These are phyloP conservation scores for Bombylius discolor DNA, from an alignment of 2,888 invertebrate species.

Conservation along the genomic window DNA sequence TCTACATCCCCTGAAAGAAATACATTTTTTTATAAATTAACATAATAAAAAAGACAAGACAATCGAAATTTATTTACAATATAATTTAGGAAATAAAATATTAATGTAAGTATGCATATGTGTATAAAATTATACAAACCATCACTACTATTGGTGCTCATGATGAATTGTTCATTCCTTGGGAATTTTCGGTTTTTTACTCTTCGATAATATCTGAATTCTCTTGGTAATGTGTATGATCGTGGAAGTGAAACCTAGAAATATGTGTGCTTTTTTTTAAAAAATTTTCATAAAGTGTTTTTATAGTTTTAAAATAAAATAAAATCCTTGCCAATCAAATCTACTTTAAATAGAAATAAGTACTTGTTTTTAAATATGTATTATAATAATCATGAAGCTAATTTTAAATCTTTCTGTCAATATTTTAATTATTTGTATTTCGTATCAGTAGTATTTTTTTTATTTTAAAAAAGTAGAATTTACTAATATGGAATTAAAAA, in stretches of 20 bases:
- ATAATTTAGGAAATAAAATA: too few species aligned
- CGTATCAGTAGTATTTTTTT: too few species aligned
- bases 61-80: not conserved
- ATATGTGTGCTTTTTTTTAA: not conserved
- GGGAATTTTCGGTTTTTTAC: constrained; percentile 43
- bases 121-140: constrained; percentile 39
- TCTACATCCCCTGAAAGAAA: constrained; percentile 58
- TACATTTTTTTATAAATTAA: not conserved
- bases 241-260: constrained; percentile 64
- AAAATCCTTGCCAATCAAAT: not conserved
- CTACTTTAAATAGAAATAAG: too few species aligned
- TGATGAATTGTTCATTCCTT: constrained; percentile 54
- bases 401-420: too few species aligned
- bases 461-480: too few species aligned
- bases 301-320: not conserved
- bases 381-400: too few species aligned
- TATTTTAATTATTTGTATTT: too few species aligned
- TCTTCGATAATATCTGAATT: constrained; percentile 68
- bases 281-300: not conserved
- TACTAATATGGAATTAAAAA: too few species aligned
- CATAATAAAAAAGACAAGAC: not conserved
- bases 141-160: constrained; percentile 76
- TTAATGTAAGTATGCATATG: not conserved
- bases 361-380: too few species aligned
- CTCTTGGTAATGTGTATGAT: constrained; percentile 71